Evolutionary conservation across 2,888 invertebrate species (phyloP).

Genomic region (Orchesella flavescens): DNA sequence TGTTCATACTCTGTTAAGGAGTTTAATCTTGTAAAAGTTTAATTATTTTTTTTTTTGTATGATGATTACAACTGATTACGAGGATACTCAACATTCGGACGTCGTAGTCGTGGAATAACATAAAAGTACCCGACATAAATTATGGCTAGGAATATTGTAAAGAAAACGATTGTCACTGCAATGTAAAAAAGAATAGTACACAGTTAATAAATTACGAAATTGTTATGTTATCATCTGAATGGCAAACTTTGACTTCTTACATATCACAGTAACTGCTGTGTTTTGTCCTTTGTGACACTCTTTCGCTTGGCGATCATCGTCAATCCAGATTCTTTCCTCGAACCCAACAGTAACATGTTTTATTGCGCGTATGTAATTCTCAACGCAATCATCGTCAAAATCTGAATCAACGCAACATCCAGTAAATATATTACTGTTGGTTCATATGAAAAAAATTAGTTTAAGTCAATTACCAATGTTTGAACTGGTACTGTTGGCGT

Average conservation of each 20-base stretch:
- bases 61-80: slow-evolving; percentile 36
- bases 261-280: slow-evolving; percentile 64
- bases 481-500: neutral
- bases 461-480: neutral
- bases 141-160: slow-evolving; percentile 49
- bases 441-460: neutral
- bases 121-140: slow-evolving; percentile 41
- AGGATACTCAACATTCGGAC: slow-evolving; percentile 19
- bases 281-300: neutral
- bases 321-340: slow-evolving; percentile 68
- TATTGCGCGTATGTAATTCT: slow-evolving; percentile 49
- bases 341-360: slow-evolving; percentile 58
- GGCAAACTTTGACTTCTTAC: no score
- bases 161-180: slow-evolving; percentile 69
- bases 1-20: neutral
- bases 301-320: neutral
- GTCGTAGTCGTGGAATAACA: slow-evolving; percentile 41
- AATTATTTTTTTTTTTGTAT: neutral
- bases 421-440: neutral
- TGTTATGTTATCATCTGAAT: no score
- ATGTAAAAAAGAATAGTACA: slow-evolving; percentile 6
- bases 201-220: neutral
- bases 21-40: neutral
- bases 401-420: slow-evolving; percentile 12
- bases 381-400: slow-evolving; percentile 68